A percentile compares a stretch with the other conserved stretches of the same genome.
These are phyloP conservation scores for Leptopilina clavipes DNA, from an alignment of 1,140 invertebrate species.

Conservation along the genomic window DNA sequence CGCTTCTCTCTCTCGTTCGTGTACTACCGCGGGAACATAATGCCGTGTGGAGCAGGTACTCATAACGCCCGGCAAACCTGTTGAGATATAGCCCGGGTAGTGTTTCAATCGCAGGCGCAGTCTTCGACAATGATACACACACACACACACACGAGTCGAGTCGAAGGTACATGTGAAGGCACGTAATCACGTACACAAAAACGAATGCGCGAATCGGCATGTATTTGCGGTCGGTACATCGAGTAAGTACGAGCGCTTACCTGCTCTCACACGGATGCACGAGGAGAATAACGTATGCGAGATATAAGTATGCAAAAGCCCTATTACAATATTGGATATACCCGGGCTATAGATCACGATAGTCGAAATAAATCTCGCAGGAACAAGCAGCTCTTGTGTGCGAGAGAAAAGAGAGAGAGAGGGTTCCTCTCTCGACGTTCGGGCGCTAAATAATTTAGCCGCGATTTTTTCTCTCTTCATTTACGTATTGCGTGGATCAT, in stretches of 20 bases:
- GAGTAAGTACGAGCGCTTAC: conserved; percentile 28
- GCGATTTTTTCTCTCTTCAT: conserved; percentile 61
- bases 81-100: conserved; percentile 73
- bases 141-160: conserved; percentile 30
- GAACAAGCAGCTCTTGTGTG: conserved; percentile 66
- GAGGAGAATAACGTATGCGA: conserved; percentile 53
- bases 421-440: conserved; percentile 51
- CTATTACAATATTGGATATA: conserved; percentile 74
- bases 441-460: conserved; percentile 70
- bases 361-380: conserved; percentile 72
- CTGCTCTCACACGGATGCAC: conserved; percentile 32
- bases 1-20: conserved; percentile 45
- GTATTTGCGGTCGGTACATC: conserved; percentile 34
- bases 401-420: conserved; percentile 34
- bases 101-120: conserved; percentile 69
- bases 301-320: conserved; percentile 63
- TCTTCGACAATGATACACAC: conserved; percentile 58
- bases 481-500: conserved; percentile 35
- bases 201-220: conserved; percentile 30
- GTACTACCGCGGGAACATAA: conserved; percentile 61
- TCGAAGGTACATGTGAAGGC: conserved; percentile 31
- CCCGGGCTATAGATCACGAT: conserved; percentile 70
- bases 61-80: conserved; percentile 70
- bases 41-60: conserved; percentile 68
- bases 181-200: conserved; percentile 23